These are phyloP conservation scores for Noturus placidus DNA, from an alignment of 2,113 vertebrate species.

Conservation along the genomic window DNA sequence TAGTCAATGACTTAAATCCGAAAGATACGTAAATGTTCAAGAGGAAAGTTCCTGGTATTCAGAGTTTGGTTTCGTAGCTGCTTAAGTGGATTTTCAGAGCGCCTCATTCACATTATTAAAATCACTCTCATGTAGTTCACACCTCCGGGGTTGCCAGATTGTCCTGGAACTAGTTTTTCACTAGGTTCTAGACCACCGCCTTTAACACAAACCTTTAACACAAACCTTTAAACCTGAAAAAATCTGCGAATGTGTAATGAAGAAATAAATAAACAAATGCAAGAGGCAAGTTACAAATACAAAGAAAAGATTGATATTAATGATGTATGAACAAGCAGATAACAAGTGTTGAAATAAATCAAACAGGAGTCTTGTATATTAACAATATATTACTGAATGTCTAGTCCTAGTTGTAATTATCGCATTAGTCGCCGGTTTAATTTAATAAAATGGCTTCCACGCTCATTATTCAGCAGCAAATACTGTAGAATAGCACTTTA, in stretches of 20 bases:
- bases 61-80: neutral
- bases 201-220: neutral
- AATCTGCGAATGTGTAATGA: too few relatives aligned
- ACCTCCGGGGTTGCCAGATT: neutral
- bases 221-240: neutral
- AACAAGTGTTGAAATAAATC: neutral
- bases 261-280: too few relatives aligned
- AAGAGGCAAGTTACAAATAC: too few relatives aligned
- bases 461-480: neutral
- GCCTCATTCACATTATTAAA: too few relatives aligned
- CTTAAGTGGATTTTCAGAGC: too few relatives aligned
- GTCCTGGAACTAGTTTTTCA: neutral
- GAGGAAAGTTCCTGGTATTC: neutral
- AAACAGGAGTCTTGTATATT: neutral
- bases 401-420: too few relatives aligned
- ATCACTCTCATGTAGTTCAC: too few relatives aligned
- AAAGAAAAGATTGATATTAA: neutral
- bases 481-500: neutral
- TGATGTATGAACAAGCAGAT: neutral
- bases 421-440: too few relatives aligned
- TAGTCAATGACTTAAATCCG: neutral
- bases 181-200: neutral
- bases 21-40: neutral
- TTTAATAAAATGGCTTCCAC: too few relatives aligned
- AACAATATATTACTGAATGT: neutral